phyloP scores from a whole-genome alignment of 2,113 vertebrate genomes.

The Campylomormyrus numenius region DNA sequence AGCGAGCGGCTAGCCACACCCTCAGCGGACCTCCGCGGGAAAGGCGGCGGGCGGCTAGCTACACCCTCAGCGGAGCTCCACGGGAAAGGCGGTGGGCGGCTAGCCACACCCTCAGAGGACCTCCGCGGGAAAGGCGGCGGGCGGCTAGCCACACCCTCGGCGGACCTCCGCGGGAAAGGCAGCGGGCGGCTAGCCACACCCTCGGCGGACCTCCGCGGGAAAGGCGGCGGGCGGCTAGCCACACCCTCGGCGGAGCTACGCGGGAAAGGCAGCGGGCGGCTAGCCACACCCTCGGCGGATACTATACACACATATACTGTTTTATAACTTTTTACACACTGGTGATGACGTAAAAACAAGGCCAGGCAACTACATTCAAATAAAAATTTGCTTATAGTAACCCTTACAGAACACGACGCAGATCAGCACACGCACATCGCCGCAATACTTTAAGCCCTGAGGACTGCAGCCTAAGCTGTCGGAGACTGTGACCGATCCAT shows the following conservation, averaged over 20 bases:
- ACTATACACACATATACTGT: too few species aligned
- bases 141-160: neutral
- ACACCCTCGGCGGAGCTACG: neutral
- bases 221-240: neutral
- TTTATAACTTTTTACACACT: neutral
- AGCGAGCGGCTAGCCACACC: neutral
- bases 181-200: neutral
- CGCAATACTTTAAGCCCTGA: neutral
- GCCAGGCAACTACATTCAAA: neutral
- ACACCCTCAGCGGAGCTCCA: rapidly evolving
- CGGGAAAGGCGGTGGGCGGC: too few species aligned
- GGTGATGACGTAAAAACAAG: neutral
- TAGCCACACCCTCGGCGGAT: neutral
- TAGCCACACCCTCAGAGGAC: too few species aligned
- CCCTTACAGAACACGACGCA: neutral
- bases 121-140: neutral
- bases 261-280: neutral
- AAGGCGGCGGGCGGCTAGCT: neutral
- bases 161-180: neutral
- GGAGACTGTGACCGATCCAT: neutral
- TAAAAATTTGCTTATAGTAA: neutral
- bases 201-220: neutral
- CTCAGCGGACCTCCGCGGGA: neutral
- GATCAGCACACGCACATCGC: neutral
- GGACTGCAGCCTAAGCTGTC: neutral